Percentiles rank a stretch among this genome's conserved stretches.
Evolutionary conservation across 2,113 vertebrate species (phyloP).

Genomic region (Todiramphus chloris): DNA sequence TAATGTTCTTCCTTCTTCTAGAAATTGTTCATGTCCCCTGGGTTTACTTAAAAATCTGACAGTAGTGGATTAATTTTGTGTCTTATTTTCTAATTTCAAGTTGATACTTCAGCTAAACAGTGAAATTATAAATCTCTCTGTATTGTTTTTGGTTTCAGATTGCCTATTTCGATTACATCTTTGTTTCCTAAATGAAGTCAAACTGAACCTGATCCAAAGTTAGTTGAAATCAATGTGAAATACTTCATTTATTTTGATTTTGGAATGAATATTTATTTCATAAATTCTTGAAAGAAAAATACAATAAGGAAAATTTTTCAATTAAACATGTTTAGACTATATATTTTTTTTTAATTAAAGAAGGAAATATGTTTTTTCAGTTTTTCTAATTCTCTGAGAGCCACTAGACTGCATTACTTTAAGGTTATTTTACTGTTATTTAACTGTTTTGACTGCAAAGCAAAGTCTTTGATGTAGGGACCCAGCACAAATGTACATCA

Average conservation of each 20-base stretch:
- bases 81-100: background rate
- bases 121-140: background rate
- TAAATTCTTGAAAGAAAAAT: background rate
- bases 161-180: background rate
- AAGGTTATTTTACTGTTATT: background rate
- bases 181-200: background rate
- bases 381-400: background rate
- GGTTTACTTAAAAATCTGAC: background rate
- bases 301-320: background rate
- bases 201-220: background rate
- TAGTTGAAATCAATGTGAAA: background rate
- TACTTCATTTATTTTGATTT: background rate
- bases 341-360: background rate
- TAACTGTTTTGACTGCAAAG: background rate
- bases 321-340: background rate
- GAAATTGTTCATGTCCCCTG: background rate
- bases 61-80: background rate
- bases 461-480: background rate
- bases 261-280: background rate
- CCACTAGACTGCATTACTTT: background rate
- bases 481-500: background rate
- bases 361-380: background rate
- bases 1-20: background rate
- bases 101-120: background rate
- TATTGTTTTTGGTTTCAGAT: background rate